Percentiles rank a stretch among this genome's conserved stretches.
Evolutionary conservation across 2,888 invertebrate species (phyloP).

Genomic region (Morpho achilles): DNA sequence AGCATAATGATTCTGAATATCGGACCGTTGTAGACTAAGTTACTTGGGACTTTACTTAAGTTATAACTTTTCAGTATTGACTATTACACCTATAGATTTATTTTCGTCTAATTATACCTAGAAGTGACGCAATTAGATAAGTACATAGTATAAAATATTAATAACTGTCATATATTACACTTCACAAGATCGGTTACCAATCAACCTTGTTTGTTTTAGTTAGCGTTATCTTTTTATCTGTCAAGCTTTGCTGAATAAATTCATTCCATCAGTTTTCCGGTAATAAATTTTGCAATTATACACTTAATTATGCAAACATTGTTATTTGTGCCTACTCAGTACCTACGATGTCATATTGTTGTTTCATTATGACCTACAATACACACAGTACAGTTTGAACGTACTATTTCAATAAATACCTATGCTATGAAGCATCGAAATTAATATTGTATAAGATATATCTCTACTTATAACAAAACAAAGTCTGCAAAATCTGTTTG

Average conservation of each 20-base stretch:
- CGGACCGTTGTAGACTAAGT: too few relatives aligned
- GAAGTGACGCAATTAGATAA: too few relatives aligned
- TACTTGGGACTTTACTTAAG: too few relatives aligned
- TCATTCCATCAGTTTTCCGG: constrained; percentile 13
- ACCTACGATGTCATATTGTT: not conserved
- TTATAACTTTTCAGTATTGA: too few relatives aligned
- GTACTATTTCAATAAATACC: too few relatives aligned
- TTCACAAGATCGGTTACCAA: not conserved
- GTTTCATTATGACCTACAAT: not conserved
- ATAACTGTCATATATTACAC: constrained; percentile 1
- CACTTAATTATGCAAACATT: not conserved
- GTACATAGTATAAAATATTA: not conserved
- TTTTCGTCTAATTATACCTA: too few relatives aligned
- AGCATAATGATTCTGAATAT: too few relatives aligned
- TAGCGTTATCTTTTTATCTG: constrained; percentile 19
- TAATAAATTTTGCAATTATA: constrained; percentile 1
- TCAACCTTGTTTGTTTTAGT: constrained; percentile 12
- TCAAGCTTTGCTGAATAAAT: constrained; percentile 20
- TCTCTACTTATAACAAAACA: not conserved
- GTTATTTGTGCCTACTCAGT: not conserved
- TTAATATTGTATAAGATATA: not conserved
- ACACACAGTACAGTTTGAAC: too few relatives aligned
- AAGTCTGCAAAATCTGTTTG: too few relatives aligned
- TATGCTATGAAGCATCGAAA: not conserved
- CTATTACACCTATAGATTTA: too few relatives aligned